Evolutionary conservation across 1,140 invertebrate genomes (phyloP).

Genomic region (Tribolium castaneum): DNA sequence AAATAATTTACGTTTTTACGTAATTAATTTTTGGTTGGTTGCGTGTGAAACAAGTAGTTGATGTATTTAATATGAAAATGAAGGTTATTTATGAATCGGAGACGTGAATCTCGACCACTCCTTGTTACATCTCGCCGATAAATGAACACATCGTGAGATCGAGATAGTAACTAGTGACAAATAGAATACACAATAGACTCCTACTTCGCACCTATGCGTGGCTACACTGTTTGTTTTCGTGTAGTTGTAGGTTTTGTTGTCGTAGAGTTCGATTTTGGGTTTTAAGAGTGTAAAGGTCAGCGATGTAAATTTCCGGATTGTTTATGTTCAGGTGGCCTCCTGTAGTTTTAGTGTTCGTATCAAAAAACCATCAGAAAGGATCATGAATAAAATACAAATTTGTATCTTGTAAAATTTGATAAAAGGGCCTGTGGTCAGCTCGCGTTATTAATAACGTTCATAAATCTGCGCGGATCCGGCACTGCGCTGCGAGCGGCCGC

Average conservation of each 20-base stretch:
- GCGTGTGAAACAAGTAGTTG: slow-evolving; percentile 28
- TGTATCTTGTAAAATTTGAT: slow-evolving; percentile 47
- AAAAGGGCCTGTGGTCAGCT: slow-evolving; percentile 32
- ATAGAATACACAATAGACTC: not conserved
- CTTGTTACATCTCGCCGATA: not conserved
- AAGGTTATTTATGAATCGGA: not conserved
- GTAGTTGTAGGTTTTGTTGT: not conserved
- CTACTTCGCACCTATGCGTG: not conserved
- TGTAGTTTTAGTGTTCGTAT: slow-evolving; percentile 38
- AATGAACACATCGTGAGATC: slow-evolving; percentile 22
- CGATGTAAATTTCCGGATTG: slow-evolving; percentile 36
- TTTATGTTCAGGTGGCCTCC: slow-evolving; percentile 34
- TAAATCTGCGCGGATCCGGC: slow-evolving; percentile 38
- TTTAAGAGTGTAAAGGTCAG: slow-evolving; percentile 13
- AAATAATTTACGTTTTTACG: slow-evolving; percentile 29
- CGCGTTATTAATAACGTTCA: slow-evolving; percentile 37
- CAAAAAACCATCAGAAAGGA: slow-evolving; percentile 46
- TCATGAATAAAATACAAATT: slow-evolving; percentile 51
- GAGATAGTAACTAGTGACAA: slow-evolving; percentile 12
- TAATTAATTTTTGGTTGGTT: slow-evolving; percentile 21
- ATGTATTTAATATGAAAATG: slow-evolving; percentile 24
- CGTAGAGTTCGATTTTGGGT: not conserved
- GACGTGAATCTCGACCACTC: slow-evolving; percentile 15
- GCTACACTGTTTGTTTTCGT: not conserved
- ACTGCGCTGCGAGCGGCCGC: not conserved